Percentiles rank a stretch among this genome's conserved stretches.
Conservation (phyloP, 2,888 invertebrate species). For the Rhorus exstirpatorius region DNA sequence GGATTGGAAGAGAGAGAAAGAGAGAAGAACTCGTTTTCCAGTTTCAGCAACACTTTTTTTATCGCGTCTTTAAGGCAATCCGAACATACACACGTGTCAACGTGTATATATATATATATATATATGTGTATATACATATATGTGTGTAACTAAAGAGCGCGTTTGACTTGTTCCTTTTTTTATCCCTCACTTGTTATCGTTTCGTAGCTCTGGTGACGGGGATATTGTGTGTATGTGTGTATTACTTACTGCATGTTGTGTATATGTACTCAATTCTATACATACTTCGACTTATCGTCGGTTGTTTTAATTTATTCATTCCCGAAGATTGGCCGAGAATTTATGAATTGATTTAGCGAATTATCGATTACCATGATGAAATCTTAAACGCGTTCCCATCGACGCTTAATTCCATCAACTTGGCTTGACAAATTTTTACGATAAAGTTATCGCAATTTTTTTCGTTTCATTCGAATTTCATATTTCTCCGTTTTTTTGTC, state of each 20-base stretch:
- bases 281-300: conserved; percentile 57
- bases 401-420: conserved; percentile 11
- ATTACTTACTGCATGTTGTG: conserved; percentile 43
- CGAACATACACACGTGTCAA: conserved; percentile 11
- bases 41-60: conserved; percentile 63
- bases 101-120: conserved; percentile 4
- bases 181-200: conserved; percentile 57
- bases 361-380: conserved; percentile 58
- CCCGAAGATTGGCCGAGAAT: conserved; percentile 58
- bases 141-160: conserved; percentile 43
- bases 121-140: conserved; percentile 4
- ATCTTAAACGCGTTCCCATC: conserved; percentile 47
- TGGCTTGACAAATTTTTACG: conserved; percentile 39
- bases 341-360: conserved; percentile 67
- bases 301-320: conserved; percentile 66
- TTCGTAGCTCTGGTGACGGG: conserved; percentile 53
- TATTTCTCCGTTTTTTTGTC: conserved; percentile 66
- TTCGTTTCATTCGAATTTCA: background rate
- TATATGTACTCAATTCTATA: background rate
- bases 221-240: conserved; percentile 54
- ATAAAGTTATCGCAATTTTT: conserved; percentile 31
- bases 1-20: conserved; percentile 10
- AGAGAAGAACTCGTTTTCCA: conserved; percentile 65
- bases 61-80: conserved; percentile 42
- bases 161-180: conserved; percentile 38